phyloP scores from a whole-genome alignment of 1,140 invertebrate genomes.

The Gyrodactylus bullatarudis region DNA sequence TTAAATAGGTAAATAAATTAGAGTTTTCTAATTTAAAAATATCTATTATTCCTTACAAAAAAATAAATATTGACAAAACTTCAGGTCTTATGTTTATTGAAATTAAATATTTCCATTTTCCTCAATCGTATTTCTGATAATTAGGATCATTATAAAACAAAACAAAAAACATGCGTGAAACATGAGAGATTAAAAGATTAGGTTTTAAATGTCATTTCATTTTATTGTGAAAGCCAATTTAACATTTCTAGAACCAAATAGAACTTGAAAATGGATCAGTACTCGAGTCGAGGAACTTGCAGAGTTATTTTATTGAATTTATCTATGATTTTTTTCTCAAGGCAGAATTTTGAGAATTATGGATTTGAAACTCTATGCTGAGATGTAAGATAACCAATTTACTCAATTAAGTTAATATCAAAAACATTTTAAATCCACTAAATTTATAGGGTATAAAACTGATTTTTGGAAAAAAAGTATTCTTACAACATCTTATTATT shows the following conservation, averaged over 20 bases:
- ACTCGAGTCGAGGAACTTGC: not conserved
- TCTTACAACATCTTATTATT: too few species aligned
- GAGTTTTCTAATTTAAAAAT: not conserved
- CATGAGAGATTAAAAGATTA: too few species aligned
- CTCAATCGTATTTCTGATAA: not conserved
- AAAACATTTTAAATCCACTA: too few species aligned
- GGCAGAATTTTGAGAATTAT: not conserved
- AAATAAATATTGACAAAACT: not conserved
- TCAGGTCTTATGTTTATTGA: not conserved
- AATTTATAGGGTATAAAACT: too few species aligned
- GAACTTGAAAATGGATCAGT: not conserved
- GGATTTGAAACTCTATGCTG: not conserved
- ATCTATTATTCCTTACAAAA: not conserved
- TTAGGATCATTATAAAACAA: not conserved
- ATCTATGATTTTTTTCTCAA: not conserved
- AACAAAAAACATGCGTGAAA: too few species aligned
- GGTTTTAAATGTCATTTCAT: not conserved
- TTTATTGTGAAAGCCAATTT: not conserved
- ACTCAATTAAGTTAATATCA: too few species aligned
- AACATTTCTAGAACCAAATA: not conserved
- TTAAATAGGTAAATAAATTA: not conserved
- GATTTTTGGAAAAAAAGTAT: too few species aligned
- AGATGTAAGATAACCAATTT: too few species aligned
- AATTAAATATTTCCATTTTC: not conserved
- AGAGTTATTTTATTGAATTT: not conserved